A percentile compares a stretch with the other conserved stretches of the same genome.
Evolutionary conservation across 2,113 vertebrate genomes (phyloP).

Genomic region (Zonotrichia leucophrys): DNA sequence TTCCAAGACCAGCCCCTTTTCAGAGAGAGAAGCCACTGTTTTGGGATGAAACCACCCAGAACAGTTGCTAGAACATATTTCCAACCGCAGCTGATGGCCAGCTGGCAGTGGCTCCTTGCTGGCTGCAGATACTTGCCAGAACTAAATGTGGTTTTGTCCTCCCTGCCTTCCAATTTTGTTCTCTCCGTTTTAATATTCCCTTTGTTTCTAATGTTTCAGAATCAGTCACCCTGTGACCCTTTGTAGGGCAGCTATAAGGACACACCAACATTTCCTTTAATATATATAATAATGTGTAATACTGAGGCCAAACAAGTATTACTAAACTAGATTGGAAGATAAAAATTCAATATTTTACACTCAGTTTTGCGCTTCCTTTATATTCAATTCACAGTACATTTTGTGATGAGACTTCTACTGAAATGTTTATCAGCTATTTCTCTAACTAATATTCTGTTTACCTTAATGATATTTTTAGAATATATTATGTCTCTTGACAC

Average conservation of each 20-base stretch:
- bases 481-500: background rate
- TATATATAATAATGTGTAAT: background rate
- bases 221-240: background rate
- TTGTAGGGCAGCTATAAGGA: background rate
- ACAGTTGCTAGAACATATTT: slow-evolving; percentile 46
- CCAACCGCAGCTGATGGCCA: background rate
- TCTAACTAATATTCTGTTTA: background rate
- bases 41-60: background rate
- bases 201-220: background rate
- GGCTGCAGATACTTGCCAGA: background rate
- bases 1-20: background rate
- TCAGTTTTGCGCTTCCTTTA: background rate
- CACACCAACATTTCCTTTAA: background rate
- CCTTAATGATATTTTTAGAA: background rate
- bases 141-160: background rate
- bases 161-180: background rate
- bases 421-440: background rate
- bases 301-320: background rate
- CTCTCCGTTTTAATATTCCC: background rate
- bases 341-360: background rate
- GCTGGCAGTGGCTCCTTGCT: background rate
- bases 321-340: background rate
- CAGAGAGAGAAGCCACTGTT: background rate
- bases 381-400: background rate
- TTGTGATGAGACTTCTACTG: background rate